Percentiles rank a stretch among this genome's conserved stretches.
Conservation (phyloP, 1,140 invertebrate genomes). For the Hesperophylax magnus region DNA sequence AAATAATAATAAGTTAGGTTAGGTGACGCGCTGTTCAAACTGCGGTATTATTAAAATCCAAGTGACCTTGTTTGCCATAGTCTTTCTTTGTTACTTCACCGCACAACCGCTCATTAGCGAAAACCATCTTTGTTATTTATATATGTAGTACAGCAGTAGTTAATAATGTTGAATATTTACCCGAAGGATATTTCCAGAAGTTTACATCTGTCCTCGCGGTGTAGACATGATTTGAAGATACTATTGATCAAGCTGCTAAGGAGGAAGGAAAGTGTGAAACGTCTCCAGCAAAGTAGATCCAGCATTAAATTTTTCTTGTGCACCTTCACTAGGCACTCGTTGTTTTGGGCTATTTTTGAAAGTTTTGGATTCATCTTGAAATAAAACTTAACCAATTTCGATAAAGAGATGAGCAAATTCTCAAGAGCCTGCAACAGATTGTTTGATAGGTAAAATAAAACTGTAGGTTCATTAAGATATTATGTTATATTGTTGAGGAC, state of each 20-base stretch:
- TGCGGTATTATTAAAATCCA: too few relatives aligned
- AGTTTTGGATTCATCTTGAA: conserved; percentile 69
- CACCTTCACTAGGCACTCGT: conserved; percentile 58
- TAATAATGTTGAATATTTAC: conserved; percentile 56
- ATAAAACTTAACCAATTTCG: conserved; percentile 67
- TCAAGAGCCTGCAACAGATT: conserved; percentile 65
- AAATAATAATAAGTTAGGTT: background rate
- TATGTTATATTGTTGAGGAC: too few relatives aligned
- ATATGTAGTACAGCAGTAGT: too few relatives aligned
- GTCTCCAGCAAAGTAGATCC: conserved; percentile 64
- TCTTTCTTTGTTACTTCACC: too few relatives aligned
- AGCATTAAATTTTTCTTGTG: conserved; percentile 66
- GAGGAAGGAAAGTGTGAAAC: conserved; percentile 67
- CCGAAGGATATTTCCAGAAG: conserved; percentile 68
- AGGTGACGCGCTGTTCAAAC: too few relatives aligned
- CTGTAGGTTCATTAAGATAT: background rate
- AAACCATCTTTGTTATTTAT: too few relatives aligned
- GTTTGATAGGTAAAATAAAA: background rate
- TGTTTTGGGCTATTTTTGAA: conserved; percentile 64
- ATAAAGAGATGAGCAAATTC: conserved; percentile 68
- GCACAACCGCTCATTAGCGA: too few relatives aligned
- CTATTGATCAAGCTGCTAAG: conserved; percentile 64
- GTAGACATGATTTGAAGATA: conserved; percentile 66
- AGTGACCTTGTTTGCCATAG: too few relatives aligned
- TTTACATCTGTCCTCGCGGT: conserved; percentile 68